A percentile compares a stretch with the other conserved stretches of the same genome.
Evolutionary conservation across 2,888 invertebrate genomes (phyloP).

Genomic region (Disparrhopalites patrizii): DNA sequence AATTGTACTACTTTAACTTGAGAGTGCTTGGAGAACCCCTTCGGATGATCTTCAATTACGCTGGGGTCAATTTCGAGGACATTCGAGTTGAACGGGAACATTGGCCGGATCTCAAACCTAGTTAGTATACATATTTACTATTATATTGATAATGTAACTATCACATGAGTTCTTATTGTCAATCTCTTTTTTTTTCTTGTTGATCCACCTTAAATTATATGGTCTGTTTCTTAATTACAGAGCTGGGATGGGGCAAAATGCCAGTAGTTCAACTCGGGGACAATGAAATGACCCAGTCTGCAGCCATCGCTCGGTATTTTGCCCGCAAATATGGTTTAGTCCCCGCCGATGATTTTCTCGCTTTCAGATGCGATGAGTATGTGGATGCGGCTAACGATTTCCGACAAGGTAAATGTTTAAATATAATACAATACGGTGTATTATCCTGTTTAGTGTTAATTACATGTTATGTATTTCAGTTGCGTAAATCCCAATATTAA

Average conservation of each 20-base stretch:
- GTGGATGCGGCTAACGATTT: constrained; percentile 59
- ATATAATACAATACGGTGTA: too few relatives aligned
- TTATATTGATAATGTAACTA: too few relatives aligned
- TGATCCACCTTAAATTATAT: not conserved
- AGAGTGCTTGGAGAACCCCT: constrained; percentile 30
- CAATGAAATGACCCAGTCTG: constrained; percentile 57
- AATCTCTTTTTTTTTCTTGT: too few relatives aligned
- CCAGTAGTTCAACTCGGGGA: constrained; percentile 61
- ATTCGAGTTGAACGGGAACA: constrained; percentile 22
- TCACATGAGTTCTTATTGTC: too few relatives aligned
- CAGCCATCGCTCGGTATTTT: constrained; percentile 58
- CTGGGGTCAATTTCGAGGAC: constrained; percentile 32
- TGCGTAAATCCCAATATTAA: too few relatives aligned
- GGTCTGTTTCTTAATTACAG: constrained; percentile 9
- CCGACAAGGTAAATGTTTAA: constrained; percentile 54
- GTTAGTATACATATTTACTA: too few relatives aligned
- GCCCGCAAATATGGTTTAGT: constrained; percentile 56
- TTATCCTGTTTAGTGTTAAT: too few relatives aligned
- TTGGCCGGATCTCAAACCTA: constrained; percentile 30
- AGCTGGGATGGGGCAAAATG: constrained; percentile 48
- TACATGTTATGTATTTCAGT: too few relatives aligned
- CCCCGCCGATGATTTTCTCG: constrained; percentile 59
- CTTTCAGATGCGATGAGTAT: constrained; percentile 58
- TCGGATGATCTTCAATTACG: constrained; percentile 30
- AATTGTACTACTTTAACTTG: constrained; percentile 32